phyloP scores from a whole-genome alignment of 64 coral and sea anemone species.

The Platygyra sinensis region DNA sequence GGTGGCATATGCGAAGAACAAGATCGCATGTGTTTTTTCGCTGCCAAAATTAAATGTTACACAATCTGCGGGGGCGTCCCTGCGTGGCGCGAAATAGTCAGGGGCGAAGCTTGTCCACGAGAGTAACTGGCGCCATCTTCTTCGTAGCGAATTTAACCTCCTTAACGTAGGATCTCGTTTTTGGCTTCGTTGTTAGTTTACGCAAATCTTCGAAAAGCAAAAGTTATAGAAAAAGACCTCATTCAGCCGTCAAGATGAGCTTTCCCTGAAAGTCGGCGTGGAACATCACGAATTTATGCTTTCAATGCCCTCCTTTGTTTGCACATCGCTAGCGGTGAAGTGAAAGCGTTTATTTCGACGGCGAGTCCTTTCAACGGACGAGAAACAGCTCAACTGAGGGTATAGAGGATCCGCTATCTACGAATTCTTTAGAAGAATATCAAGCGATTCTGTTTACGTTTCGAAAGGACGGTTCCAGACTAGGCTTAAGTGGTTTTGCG shows the following conservation, averaged over 20 bases:
- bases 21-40: slow-evolving; percentile 24
- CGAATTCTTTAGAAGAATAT: slow-evolving; percentile 46
- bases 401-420: slow-evolving; percentile 1
- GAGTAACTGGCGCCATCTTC: slow-evolving; percentile 98
- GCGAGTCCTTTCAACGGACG: slow-evolving; percentile 49
- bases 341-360: slow-evolving; percentile 55
- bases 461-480: not conserved
- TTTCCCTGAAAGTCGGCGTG: not conserved
- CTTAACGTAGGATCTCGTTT: slow-evolving; percentile 64
- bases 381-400: slow-evolving; percentile 16
- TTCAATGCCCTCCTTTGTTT: slow-evolving; percentile 66
- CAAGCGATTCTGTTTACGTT: slow-evolving; percentile 53
- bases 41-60: slow-evolving; percentile 55
- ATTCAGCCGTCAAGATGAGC: slow-evolving; percentile 9
- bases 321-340: slow-evolving; percentile 39
- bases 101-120: slow-evolving; percentile 89
- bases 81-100: slow-evolving; percentile 57
- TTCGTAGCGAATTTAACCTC: slow-evolving; percentile 61
- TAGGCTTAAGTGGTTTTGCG: slow-evolving; percentile 37
- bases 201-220: slow-evolving; percentile 8
- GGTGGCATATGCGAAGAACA: not conserved
- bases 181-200: not conserved
- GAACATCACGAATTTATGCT: slow-evolving; percentile 32
- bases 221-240: slow-evolving; percentile 18
- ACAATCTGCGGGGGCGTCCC: slow-evolving; percentile 89